phyloP scores from a whole-genome alignment of 2,113 vertebrate genomes.

The Theristicus caerulescens region DNA sequence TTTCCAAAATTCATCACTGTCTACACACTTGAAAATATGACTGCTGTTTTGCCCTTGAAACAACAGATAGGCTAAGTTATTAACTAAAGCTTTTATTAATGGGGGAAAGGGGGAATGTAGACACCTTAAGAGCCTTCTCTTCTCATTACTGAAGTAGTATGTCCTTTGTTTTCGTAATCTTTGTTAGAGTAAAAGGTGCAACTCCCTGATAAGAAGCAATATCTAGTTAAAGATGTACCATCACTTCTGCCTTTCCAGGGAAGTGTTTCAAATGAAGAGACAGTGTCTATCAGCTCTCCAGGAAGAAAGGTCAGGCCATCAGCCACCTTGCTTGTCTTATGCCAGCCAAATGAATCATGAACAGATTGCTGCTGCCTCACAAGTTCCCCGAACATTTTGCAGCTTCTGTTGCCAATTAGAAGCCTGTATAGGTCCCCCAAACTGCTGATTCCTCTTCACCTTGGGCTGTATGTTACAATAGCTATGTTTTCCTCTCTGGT shows the following conservation, averaged over 20 bases:
- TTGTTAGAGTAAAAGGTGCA: constrained; percentile 46
- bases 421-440: not conserved
- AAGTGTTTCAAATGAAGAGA: not conserved
- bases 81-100: constrained; percentile 30
- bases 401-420: not conserved
- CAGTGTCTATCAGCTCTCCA: not conserved
- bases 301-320: not conserved
- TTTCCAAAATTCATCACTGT: not conserved
- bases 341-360: not conserved
- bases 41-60: constrained; percentile 18
- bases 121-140: not conserved
- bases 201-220: constrained; percentile 37
- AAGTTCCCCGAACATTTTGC: not conserved
- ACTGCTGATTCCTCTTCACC: not conserved
- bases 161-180: constrained; percentile 20
- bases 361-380: not conserved
- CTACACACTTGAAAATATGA: not conserved
- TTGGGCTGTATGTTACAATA: not conserved
- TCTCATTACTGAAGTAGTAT: not conserved
- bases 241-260: not conserved
- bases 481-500: not conserved
- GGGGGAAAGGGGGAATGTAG: not conserved
- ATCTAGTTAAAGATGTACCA: constrained; percentile 12
- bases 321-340: not conserved
- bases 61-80: not conserved